Conservation (phyloP, 2,888 invertebrate genomes). For the Salticus scenicus region DNA sequence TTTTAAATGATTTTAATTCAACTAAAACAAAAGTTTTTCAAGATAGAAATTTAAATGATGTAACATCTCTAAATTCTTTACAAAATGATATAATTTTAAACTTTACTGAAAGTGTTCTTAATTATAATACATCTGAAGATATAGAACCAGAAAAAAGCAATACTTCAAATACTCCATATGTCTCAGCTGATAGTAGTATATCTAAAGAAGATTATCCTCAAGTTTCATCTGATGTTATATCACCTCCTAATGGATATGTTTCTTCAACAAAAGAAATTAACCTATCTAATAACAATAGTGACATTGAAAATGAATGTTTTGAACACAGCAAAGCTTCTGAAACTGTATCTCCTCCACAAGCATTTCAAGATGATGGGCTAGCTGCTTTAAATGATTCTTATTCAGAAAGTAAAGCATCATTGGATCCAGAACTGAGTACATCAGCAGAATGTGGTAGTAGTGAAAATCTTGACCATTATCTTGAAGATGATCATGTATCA, state of each 20-base stretch:
- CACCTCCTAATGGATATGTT: constrained; percentile 3
- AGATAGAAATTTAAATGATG: not conserved
- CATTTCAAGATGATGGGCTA: not conserved
- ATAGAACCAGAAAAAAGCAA: not conserved
- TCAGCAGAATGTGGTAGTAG: constrained; percentile 8
- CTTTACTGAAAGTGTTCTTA: not conserved
- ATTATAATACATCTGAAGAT: not conserved
- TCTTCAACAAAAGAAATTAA: not conserved
- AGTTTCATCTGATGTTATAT: not conserved
- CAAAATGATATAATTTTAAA: not conserved
- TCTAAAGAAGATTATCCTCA: not conserved
- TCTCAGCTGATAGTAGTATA: not conserved
- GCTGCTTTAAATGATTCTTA: not conserved
- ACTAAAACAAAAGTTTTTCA: not conserved
- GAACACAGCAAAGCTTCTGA: constrained; percentile 6
- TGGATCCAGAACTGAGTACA: not conserved
- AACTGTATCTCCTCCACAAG: constrained; percentile 7
- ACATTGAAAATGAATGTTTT: not conserved
- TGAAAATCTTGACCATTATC: constrained; percentile 1
- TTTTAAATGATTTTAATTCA: no score
- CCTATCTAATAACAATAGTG: not conserved
- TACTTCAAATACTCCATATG: not conserved
- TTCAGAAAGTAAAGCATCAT: constrained; percentile 1
- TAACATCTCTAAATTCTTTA: not conserved
- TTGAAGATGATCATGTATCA: not conserved